phyloP scores from a whole-genome alignment of 2,888 invertebrate genomes.

The Synanthedon tipuliformis region DNA sequence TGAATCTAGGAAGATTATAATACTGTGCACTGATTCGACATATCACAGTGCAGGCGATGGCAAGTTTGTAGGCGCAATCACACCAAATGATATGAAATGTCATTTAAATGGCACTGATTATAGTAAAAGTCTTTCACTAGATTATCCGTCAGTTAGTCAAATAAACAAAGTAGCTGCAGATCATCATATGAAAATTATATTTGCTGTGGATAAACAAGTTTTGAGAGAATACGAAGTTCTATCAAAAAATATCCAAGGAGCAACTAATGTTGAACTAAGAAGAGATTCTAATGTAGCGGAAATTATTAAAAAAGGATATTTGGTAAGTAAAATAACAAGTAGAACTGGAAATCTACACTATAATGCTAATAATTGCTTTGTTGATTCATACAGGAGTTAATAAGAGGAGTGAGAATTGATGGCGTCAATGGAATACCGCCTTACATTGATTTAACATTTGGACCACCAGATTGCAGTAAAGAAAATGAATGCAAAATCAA shows the following conservation, averaged over 20 bases:
- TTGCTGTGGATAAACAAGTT: conserved; percentile 64
- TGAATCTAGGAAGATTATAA: conserved; percentile 77
- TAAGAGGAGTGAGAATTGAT: conserved; percentile 16
- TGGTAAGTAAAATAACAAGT: conserved; percentile 46
- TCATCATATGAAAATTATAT: conserved; percentile 81
- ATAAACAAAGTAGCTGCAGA: conserved; percentile 73
- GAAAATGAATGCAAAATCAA: conserved; percentile 19
- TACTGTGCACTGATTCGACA: conserved; percentile 82
- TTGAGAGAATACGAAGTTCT: conserved; percentile 60
- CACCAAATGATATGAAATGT: conserved; percentile 77
- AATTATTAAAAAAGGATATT: conserved; percentile 77
- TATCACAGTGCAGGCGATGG: conserved; percentile 88
- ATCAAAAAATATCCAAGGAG: conserved; percentile 73
- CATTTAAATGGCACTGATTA: conserved; percentile 69
- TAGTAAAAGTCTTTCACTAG: conserved; percentile 63
- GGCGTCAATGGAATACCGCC: conserved; percentile 11
- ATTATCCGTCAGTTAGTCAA: conserved; percentile 85
- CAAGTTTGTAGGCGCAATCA: conserved; percentile 75
- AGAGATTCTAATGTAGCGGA: conserved; percentile 71
- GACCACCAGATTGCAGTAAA: conserved; percentile 24
- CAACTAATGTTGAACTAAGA: conserved; percentile 66
- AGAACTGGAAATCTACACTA: neutral
- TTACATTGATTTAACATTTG: conserved; percentile 19
- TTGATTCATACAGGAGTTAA: conserved; percentile 21
- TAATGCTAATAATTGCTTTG: neutral